These are phyloP conservation scores for Lutjanus campechanus DNA, from an alignment of 2,797 vertebrate species.

Conservation along the genomic window DNA sequence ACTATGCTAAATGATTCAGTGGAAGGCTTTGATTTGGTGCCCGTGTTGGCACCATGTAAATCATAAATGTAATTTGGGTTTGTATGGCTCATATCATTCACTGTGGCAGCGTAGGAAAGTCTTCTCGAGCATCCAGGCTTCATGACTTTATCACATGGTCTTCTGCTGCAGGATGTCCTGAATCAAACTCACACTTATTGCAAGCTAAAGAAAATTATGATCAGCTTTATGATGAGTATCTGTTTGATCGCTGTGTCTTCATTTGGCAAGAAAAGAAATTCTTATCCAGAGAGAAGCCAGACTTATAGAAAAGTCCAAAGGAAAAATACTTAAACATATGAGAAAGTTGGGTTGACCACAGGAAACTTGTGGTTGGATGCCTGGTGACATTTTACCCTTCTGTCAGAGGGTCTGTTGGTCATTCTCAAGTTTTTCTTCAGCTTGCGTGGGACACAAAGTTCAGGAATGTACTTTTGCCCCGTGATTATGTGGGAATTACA, in stretches of 20 bases:
- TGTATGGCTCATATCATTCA: conserved; percentile 76
- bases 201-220: conserved; percentile 39
- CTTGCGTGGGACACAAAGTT: conserved; percentile 14
- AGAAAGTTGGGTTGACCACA: conserved; percentile 46
- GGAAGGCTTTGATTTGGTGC: conserved; percentile 77
- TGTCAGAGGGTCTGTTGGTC: conserved; percentile 31
- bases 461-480: conserved; percentile 19
- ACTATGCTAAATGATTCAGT: conserved; percentile 81
- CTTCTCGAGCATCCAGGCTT: conserved; percentile 53
- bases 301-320: background rate
- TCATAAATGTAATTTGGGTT: conserved; percentile 75
- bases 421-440: conserved; percentile 18
- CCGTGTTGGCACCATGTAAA: conserved; percentile 70
- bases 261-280: conserved; percentile 15
- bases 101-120: conserved; percentile 69
- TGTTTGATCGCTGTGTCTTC: conserved; percentile 26
- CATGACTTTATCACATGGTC: conserved; percentile 55
- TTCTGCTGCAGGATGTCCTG: conserved; percentile 21
- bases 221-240: conserved; percentile 25
- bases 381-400: conserved; percentile 28
- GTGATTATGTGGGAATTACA: conserved; percentile 16
- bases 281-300: conserved; percentile 25
- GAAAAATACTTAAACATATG: conserved; percentile 33
- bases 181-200: conserved; percentile 7
- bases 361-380: conserved; percentile 32